Base-by-base conservation (phyloP, 2,113 vertebrate species). In the Hoplias malabaricus region DNA sequence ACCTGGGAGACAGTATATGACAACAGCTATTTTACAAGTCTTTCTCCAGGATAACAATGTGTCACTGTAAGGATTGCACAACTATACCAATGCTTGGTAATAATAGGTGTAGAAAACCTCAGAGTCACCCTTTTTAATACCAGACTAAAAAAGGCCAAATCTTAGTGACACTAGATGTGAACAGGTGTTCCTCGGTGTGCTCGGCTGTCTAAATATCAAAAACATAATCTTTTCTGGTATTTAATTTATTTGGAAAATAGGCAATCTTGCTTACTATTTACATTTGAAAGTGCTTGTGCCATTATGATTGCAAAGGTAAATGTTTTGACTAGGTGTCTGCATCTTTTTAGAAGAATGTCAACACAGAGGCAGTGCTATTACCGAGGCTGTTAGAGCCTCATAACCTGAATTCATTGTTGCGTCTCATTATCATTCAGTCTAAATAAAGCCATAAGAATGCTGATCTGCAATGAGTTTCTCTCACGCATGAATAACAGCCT, bases 401-500 rank as follows among this genome's bases (percentile, higher is more conserved):
- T 68, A 83, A 83, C 78, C 78, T 73, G 73, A 77, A 83, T 80
- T 72, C 73, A 73, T 83, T 83, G 73, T 77, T 80, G 34, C 73
- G 73, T 79, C 69, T 83, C 73, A 83, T 83, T 80, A 80, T 77
- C 73, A 80, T 83, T 79, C 81, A 43, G 67, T 63, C 73, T 76
- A 83, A 80, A 83, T 73, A 77, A 83, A 77, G 69, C 68, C 68
- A 83, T 65, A 75, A 63, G 74, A 83, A 48, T 36, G 48, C 71
- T 76, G 77, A 76, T 83, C 77, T 73, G 78, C 73, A 83, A 56
- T 57, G 82, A 77, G 69, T 42, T 66, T 42, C 73, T 77, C 78
- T 80, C 82, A 83, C 53, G 78, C 82, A 83, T 83, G 77, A 83
- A 83, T 80, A 83, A 77, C 77, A 71, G 23, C 36, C 82, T 69